Evolutionary conservation across 2,888 invertebrate species (phyloP).

Genomic region (Parnassius orleans): DNA sequence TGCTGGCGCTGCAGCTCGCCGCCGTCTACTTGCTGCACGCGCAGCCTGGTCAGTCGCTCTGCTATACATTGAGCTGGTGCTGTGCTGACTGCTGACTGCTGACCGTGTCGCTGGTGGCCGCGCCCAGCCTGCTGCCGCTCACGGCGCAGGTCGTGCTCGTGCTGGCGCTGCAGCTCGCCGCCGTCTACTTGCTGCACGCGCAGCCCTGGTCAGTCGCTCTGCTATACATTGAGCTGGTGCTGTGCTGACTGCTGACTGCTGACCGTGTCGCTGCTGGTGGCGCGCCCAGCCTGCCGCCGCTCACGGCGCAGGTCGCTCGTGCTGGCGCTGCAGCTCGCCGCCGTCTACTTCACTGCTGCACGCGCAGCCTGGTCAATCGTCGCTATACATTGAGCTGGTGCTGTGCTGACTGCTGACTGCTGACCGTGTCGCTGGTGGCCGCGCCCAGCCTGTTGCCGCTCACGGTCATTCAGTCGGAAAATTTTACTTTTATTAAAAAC

Average conservation of each 20-base stretch:
- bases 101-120: slow-evolving; percentile 85
- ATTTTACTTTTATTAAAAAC: no score
- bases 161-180: slow-evolving; percentile 79
- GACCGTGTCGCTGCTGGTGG: slow-evolving; percentile 83
- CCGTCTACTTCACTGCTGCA: slow-evolving; percentile 88
- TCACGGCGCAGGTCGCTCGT: slow-evolving; percentile 85
- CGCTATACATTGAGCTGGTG: slow-evolving; percentile 85
- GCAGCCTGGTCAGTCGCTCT: slow-evolving; percentile 83
- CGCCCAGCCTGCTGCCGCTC: slow-evolving; percentile 85
- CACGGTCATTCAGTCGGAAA: no score
- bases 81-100: slow-evolving; percentile 89
- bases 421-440: slow-evolving; percentile 86
- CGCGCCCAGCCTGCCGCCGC: slow-evolving; percentile 84
- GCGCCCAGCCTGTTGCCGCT: slow-evolving; percentile 83
- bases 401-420: slow-evolving; percentile 84
- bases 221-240: slow-evolving; percentile 88
- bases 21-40: slow-evolving; percentile 62
- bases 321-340: slow-evolving; percentile 84
- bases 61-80: slow-evolving; percentile 88
- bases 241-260: slow-evolving; percentile 89
- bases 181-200: slow-evolving; percentile 62
- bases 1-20: slow-evolving; percentile 81
- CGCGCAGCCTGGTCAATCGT: slow-evolving; percentile 78
- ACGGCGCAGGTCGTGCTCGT: slow-evolving; percentile 84
- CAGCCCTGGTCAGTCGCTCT: slow-evolving; percentile 83